Conservation (phyloP, 2,888 invertebrate genomes). For the Blastobasis adustella region DNA sequence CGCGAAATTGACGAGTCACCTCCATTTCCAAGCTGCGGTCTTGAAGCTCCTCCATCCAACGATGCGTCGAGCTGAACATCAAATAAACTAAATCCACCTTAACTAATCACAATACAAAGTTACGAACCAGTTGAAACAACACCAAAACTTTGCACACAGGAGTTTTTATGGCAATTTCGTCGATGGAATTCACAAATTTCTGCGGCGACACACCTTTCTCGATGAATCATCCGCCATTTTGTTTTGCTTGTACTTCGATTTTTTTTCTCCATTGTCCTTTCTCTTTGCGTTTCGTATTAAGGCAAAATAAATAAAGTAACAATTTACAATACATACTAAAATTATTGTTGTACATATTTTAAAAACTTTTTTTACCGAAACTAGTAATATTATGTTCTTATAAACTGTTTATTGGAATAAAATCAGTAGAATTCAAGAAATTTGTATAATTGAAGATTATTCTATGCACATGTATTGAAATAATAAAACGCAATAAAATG, state of each 20-base stretch:
- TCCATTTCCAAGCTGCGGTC: slow-evolving; percentile 12
- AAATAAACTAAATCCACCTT: slow-evolving; percentile 66
- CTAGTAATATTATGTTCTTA: too few species aligned
- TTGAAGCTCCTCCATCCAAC: slow-evolving; percentile 19
- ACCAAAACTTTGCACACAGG: slow-evolving; percentile 70
- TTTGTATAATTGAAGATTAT: too few species aligned
- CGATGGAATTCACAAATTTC: slow-evolving; percentile 47
- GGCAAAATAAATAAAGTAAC: neutral
- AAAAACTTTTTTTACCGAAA: too few species aligned
- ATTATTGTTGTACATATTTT: too few species aligned
- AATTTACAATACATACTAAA: too few species aligned
- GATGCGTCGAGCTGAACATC: slow-evolving; percentile 46
- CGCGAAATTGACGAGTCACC: slow-evolving; percentile 37
- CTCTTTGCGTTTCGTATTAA: slow-evolving; percentile 12
- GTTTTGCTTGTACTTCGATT: slow-evolving; percentile 27
- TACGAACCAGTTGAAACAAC: slow-evolving; percentile 68
- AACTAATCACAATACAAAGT: slow-evolving; percentile 70
- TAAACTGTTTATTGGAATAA: too few species aligned
- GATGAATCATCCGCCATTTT: slow-evolving; percentile 66
- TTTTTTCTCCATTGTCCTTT: slow-evolving; percentile 9
- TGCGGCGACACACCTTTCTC: slow-evolving; percentile 64
- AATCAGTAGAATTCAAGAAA: too few species aligned
- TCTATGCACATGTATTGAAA: too few species aligned
- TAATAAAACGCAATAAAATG: too few species aligned
- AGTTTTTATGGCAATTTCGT: slow-evolving; percentile 46